These are phyloP conservation scores for Crocodylus rhombifer DNA, from an alignment of 2,797 vertebrate species.

Conservation along the genomic window DNA sequence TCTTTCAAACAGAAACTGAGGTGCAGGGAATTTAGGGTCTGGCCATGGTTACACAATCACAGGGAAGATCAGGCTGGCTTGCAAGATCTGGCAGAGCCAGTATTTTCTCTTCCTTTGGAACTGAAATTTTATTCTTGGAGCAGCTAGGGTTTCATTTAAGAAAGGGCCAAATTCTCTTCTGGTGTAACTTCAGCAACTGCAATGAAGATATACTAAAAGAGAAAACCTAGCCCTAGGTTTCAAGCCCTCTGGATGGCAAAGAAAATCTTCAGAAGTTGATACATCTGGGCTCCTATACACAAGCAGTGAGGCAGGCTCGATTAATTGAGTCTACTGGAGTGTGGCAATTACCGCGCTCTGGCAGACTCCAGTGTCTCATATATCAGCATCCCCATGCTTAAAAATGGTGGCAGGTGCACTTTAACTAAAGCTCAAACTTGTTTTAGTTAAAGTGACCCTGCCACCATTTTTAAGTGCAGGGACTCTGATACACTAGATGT, in stretches of 20 bases:
- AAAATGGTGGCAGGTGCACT: too few relatives aligned
- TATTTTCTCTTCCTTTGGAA: not conserved
- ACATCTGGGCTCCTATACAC: too few relatives aligned
- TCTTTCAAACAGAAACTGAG: constrained; percentile 41
- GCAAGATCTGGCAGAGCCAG: not conserved
- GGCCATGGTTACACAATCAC: not conserved
- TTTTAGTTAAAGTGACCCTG: too few relatives aligned
- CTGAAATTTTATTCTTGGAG: not conserved
- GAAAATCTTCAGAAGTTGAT: not conserved
- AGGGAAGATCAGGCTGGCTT: not conserved
- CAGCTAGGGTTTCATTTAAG: not conserved
- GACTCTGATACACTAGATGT: too few relatives aligned
- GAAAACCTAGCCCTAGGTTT: not conserved
- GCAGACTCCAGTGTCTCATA: too few relatives aligned
- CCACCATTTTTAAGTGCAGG: too few relatives aligned
- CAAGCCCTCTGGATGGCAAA: not conserved
- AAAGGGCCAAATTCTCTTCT: not conserved
- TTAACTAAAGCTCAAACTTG: too few relatives aligned
- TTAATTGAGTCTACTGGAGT: too few relatives aligned
- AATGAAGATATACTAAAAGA: not conserved
- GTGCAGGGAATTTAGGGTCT: constrained; percentile 10
- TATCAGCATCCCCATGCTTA: too few relatives aligned
- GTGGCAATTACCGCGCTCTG: too few relatives aligned
- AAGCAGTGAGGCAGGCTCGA: too few relatives aligned
- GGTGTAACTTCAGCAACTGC: not conserved